Evolutionary conservation across 2,888 invertebrate species (phyloP).

Genomic region (Hirudinaria manillensis): DNA sequence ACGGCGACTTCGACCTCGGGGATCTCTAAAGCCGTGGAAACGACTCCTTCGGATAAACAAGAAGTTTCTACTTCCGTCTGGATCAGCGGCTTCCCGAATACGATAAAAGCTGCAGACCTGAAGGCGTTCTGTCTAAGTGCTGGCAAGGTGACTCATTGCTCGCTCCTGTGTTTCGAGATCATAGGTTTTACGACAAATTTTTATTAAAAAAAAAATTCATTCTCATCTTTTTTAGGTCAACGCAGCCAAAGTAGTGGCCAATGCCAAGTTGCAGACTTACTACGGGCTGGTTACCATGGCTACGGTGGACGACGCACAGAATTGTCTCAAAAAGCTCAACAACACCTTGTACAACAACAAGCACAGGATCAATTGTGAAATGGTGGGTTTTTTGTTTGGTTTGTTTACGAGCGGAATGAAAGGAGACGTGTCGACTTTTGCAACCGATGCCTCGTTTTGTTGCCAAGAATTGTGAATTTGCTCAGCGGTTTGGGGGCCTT

Average conservation of each 20-base stretch:
- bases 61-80: constrained; percentile 15
- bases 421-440: too few species aligned
- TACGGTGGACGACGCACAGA: neutral
- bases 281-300: constrained; percentile 12
- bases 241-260: constrained; percentile 20
- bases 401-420: neutral
- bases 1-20: neutral
- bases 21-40: neutral
- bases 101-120: constrained; percentile 13
- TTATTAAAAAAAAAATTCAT: neutral
- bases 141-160: constrained; percentile 8
- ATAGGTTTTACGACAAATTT: neutral
- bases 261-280: constrained; percentile 15
- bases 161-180: neutral
- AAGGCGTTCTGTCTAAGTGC: constrained; percentile 7
- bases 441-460: too few species aligned
- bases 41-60: neutral
- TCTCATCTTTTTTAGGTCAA: neutral
- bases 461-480: too few species aligned
- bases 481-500: too few species aligned
- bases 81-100: constrained; percentile 12
- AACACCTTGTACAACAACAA: neutral
- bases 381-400: constrained; percentile 1
- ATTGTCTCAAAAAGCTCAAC: neutral
- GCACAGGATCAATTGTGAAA: neutral